A percentile compares a stretch with the other conserved stretches of the same genome.
These are phyloP conservation scores for Thereva nobilitata DNA, from an alignment of 2,888 invertebrate species.

Conservation along the genomic window DNA sequence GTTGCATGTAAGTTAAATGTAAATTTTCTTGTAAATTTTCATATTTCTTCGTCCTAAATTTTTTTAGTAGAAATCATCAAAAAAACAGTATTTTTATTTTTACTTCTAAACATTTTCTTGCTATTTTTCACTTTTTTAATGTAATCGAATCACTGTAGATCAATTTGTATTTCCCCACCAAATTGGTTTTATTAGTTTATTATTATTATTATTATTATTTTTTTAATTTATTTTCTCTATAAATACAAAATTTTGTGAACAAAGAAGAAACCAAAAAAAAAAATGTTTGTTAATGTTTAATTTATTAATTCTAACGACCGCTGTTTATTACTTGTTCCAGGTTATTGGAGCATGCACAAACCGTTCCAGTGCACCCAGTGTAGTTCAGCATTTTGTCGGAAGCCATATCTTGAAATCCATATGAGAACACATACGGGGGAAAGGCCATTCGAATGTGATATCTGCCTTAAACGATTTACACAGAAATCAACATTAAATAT, in stretches of 20 bases:
- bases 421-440: slow-evolving; percentile 74
- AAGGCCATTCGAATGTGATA: slow-evolving; percentile 65
- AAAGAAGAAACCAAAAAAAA: not conserved
- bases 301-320: slow-evolving; percentile 45
- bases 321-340: slow-evolving; percentile 48
- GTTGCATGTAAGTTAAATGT: not conserved
- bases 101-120: too few species aligned
- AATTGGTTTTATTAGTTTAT: not conserved
- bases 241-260: slow-evolving; percentile 6
- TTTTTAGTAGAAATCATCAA: too few species aligned
- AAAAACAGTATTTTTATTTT: too few species aligned
- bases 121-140: too few species aligned
- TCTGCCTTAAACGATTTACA: slow-evolving; percentile 72
- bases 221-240: slow-evolving; percentile 15
- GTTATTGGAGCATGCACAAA: slow-evolving; percentile 55
- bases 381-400: slow-evolving; percentile 68
- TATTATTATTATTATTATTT: slow-evolving; percentile 13
- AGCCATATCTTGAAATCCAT: slow-evolving; percentile 79
- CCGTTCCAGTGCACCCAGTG: slow-evolving; percentile 65
- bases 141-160: too few species aligned
- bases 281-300: slow-evolving; percentile 18
- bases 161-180: too few species aligned
- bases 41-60: not conserved
- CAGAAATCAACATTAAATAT: slow-evolving; percentile 75
- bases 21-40: slow-evolving; percentile 14